Base-by-base conservation (phyloP, 2,888 invertebrate species). In the Trichogramma dendrolimi region DNA sequence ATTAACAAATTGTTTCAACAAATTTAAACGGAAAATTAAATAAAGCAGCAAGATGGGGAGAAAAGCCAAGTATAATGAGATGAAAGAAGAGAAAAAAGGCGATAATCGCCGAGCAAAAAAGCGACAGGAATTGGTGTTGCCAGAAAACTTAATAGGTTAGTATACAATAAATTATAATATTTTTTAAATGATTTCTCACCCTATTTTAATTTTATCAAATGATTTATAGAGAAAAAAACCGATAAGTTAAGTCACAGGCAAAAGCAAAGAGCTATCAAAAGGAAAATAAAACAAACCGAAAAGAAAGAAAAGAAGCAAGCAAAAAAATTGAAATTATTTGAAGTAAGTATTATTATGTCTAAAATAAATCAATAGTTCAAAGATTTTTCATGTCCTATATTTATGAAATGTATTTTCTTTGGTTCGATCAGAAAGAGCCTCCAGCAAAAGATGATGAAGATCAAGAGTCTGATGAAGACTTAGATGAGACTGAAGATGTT, bases 81-180 rank as follows among this genome's bases (percentile, higher is more conserved):
- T 82, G 44, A 83, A 82, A 60, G 84, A 86, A 69, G 85, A 84
- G 2, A 91, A 91, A 75, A 89, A 87, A 71, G 94, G 94, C 0
- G 93, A 91, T 6, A 95, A 94, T 0, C 86, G 88, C 67, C 96
- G 95, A 80, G 83, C 93, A 0, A 90, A 87, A 69, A 96, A 95
- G 75, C 96, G 96, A 75, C 86, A 86, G 50, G 88, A 90, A 70
- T 95, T 96, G 2, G 82, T 83, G 54, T 86, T 89, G 73, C 84
- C 85, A 62, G 85, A 85, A 73, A 81, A 83, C 63, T 69, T 84
- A 44, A 70, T 74, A 73, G 82, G 85, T 84, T 79, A 71, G 69
- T 70, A 42, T 46, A 27, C 54, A 6, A 38, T 52, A 48, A 49
- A 59, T 48, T 47, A 7, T 40, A 40, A 40, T 42, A 44, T 38